phyloP scores from a whole-genome alignment of 1,140 invertebrate genomes.

The Hycleus phaleratus region DNA sequence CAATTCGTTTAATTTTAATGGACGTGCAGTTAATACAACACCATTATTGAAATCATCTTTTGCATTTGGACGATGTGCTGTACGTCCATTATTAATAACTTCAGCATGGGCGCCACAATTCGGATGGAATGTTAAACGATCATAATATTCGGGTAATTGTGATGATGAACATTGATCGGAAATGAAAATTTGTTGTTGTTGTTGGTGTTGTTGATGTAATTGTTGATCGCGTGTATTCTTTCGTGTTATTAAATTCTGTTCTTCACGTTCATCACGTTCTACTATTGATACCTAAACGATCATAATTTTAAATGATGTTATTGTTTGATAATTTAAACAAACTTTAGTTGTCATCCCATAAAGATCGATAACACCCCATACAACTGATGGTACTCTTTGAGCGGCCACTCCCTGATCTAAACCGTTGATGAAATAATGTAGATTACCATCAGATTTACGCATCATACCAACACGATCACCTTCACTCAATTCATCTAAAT shows the following conservation, averaged over 20 bases:
- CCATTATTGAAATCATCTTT: conserved; percentile 94
- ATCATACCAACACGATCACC: conserved; percentile 86
- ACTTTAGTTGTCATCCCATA: conserved; percentile 95
- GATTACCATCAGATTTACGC: conserved; percentile 68
- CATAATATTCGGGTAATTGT: conserved; percentile 43
- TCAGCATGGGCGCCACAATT: conserved; percentile 83
- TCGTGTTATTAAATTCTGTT: conserved; percentile 66
- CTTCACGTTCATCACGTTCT: conserved; percentile 68
- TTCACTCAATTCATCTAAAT: conserved; percentile 86
- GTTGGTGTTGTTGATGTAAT: no score
- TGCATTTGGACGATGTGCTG: conserved; percentile 85
- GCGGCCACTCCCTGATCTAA: conserved; percentile 87
- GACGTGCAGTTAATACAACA: conserved; percentile 83
- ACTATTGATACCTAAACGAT: conserved; percentile 62
- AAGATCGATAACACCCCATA: conserved; percentile 91
- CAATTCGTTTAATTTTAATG: conserved; percentile 74
- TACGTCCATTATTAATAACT: conserved; percentile 85
- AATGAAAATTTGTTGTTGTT: no score
- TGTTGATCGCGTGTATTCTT: conserved; percentile 50
- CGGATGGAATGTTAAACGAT: conserved; percentile 77
- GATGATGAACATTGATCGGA: neutral
- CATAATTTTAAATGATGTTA: neutral
- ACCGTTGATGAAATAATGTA: conserved; percentile 92
- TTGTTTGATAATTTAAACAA: conserved; percentile 4
- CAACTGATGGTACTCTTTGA: conserved; percentile 60